phyloP scores from a whole-genome alignment of 2,797 vertebrate genomes.

The Tympanoctomys barrerae region DNA sequence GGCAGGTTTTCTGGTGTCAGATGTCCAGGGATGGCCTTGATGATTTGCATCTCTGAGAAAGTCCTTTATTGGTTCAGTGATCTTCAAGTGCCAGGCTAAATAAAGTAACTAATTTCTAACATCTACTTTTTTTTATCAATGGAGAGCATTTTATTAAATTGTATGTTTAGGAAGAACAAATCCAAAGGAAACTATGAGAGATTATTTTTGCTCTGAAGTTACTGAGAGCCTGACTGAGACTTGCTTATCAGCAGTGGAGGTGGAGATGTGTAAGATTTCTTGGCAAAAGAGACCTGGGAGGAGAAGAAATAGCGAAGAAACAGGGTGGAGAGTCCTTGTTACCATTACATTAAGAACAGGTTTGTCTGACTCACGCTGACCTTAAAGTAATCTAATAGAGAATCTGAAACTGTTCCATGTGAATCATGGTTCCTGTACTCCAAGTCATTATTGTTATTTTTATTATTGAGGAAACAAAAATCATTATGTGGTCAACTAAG shows the following conservation, averaged over 20 bases:
- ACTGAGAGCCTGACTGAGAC: not conserved
- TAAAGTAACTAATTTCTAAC: not conserved
- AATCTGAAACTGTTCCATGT: slow-evolving; percentile 83
- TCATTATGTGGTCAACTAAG: slow-evolving; percentile 47
- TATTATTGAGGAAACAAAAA: slow-evolving; percentile 79
- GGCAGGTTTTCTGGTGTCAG: not conserved
- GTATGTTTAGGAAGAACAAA: slow-evolving; percentile 27
- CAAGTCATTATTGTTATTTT: slow-evolving; percentile 85
- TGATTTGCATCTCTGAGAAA: slow-evolving; percentile 4
- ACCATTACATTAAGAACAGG: slow-evolving; percentile 85
- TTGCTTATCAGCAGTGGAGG: slow-evolving; percentile 31
- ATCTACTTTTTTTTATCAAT: not conserved
- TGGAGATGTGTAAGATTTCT: slow-evolving; percentile 57
- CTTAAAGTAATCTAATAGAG: slow-evolving; percentile 82
- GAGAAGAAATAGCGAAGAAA: slow-evolving; percentile 77
- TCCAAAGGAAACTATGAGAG: slow-evolving; percentile 53
- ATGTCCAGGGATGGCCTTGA: not conserved
- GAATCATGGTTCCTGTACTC: slow-evolving; percentile 86
- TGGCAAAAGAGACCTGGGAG: slow-evolving; percentile 71
- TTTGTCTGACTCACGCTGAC: slow-evolving; percentile 86
- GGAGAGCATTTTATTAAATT: not conserved
- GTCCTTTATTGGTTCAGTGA: not conserved
- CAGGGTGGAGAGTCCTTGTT: slow-evolving; percentile 83
- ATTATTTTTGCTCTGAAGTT: slow-evolving; percentile 64
- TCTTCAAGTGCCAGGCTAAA: not conserved